Evolutionary conservation across 2,888 invertebrate species (phyloP).

Genomic region (Sericinus montela): DNA sequence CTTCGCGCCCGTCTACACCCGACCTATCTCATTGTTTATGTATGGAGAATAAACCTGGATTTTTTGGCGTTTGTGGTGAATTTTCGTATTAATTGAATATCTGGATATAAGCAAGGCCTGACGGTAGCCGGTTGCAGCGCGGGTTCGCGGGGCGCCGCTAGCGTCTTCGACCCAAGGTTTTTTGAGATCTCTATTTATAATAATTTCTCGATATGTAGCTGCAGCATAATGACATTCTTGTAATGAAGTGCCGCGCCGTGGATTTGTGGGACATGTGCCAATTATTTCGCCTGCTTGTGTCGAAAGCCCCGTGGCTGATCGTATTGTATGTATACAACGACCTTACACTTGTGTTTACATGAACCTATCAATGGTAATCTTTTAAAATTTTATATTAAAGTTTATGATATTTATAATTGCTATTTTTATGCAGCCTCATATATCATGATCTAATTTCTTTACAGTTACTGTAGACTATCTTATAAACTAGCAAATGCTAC

Average conservation of each 20-base stretch:
- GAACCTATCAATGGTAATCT: constrained; percentile 32
- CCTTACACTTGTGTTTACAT: constrained; percentile 44
- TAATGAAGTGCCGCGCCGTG: constrained; percentile 70
- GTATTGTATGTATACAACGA: constrained; percentile 65
- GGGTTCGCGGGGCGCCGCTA: constrained; percentile 42
- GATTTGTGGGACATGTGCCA: constrained; percentile 76
- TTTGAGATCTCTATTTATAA: constrained; percentile 73
- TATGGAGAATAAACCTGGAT: constrained; percentile 75
- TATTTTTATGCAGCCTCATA: background rate
- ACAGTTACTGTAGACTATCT: too few species aligned
- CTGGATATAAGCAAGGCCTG: constrained; percentile 42
- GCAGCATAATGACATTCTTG: constrained; percentile 75
- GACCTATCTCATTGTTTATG: constrained; percentile 79
- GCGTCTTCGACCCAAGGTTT: constrained; percentile 65
- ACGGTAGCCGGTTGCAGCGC: constrained; percentile 36
- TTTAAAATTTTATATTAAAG: constrained; percentile 9
- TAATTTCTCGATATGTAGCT: constrained; percentile 70
- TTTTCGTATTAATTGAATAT: constrained; percentile 58
- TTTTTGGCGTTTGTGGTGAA: constrained; percentile 64
- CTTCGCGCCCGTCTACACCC: constrained; percentile 73
- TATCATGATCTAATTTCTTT: too few species aligned
- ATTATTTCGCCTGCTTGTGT: constrained; percentile 65
- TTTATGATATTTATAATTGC: background rate
- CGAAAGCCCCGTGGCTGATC: constrained; percentile 51
- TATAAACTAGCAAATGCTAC: too few species aligned